A percentile compares a stretch with the other conserved stretches of the same genome.
Evolutionary conservation across 2,797 vertebrate genomes (phyloP).

Genomic region (Chrysocyon brachyurus): DNA sequence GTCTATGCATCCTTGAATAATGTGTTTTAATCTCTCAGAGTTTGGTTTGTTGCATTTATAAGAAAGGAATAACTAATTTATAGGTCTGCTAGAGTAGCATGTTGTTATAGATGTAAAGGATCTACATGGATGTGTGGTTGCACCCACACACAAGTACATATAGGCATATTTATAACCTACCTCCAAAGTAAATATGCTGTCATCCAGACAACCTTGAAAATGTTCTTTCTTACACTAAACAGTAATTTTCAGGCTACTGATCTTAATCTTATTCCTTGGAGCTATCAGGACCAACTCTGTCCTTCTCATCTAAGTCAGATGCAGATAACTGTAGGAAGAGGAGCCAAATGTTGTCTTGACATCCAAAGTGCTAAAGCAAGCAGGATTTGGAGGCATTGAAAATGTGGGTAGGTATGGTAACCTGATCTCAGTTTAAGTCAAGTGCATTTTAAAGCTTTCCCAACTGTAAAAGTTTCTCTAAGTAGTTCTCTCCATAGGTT

Average conservation of each 20-base stretch:
- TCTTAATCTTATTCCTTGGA: neutral
- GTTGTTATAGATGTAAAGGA: neutral
- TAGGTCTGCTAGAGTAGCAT: neutral
- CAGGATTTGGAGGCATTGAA: neutral
- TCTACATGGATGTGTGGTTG: neutral
- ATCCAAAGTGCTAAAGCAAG: neutral
- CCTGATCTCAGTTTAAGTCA: neutral
- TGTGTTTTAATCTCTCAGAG: neutral
- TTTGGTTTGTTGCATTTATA: neutral
- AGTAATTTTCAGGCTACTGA: neutral
- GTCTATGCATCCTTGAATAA: neutral
- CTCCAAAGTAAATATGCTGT: neutral
- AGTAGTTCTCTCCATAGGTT: slow-evolving; percentile 80
- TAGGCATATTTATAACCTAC: neutral
- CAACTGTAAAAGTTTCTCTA: slow-evolving; percentile 69
- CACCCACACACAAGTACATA: neutral
- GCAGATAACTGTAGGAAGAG: neutral
- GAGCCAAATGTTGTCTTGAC: neutral
- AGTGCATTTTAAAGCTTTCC: slow-evolving; percentile 55
- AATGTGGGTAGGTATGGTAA: neutral
- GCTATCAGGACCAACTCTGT: neutral
- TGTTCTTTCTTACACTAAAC: neutral
- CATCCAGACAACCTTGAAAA: neutral
- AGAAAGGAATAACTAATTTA: neutral
- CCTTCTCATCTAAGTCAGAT: neutral